Conservation (phyloP, 1,140 invertebrate species). For the Cyclina sinensis region DNA sequence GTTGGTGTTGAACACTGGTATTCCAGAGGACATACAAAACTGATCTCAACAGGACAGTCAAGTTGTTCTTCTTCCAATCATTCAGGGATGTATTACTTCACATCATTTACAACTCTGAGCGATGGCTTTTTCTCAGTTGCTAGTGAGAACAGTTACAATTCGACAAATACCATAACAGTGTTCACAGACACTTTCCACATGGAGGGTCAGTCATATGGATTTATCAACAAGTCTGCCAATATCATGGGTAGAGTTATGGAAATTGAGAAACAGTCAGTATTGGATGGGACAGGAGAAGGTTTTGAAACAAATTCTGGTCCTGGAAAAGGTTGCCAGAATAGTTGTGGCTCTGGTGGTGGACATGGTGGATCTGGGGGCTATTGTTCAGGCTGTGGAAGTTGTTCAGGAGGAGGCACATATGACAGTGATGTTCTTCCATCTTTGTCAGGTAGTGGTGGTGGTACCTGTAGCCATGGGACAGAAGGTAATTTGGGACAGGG, state of each 20-base stretch:
- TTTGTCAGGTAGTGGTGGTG: slow-evolving; percentile 77
- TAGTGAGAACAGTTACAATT: slow-evolving; percentile 50
- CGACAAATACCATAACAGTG: slow-evolving; percentile 44
- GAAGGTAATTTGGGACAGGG: slow-evolving; percentile 62
- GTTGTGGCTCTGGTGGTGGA: slow-evolving; percentile 70
- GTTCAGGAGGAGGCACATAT: slow-evolving; percentile 21
- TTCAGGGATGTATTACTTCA: slow-evolving; percentile 69
- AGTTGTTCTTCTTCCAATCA: slow-evolving; percentile 35
- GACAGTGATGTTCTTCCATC: slow-evolving; percentile 60
- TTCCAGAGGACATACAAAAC: slow-evolving; percentile 57
- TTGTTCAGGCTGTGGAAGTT: slow-evolving; percentile 45
- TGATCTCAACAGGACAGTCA: slow-evolving; percentile 63
- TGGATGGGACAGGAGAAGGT: slow-evolving; percentile 70
- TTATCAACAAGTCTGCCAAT: slow-evolving; percentile 52
- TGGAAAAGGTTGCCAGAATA: slow-evolving; percentile 62
- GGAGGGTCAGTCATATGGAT: slow-evolving; percentile 55
- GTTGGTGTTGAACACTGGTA: slow-evolving; percentile 75
- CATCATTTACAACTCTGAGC: slow-evolving; percentile 71
- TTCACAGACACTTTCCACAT: slow-evolving; percentile 68
- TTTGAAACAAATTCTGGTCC: slow-evolving; percentile 66
- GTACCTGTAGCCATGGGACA: slow-evolving; percentile 66
- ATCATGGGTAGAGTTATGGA: slow-evolving; percentile 65
- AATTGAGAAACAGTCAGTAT: slow-evolving; percentile 70
- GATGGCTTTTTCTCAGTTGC: slow-evolving; percentile 66
- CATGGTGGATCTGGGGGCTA: slow-evolving; percentile 72